Base-by-base conservation (phyloP, 2,888 invertebrate species). In the Plemyria rubiginata region DNA sequence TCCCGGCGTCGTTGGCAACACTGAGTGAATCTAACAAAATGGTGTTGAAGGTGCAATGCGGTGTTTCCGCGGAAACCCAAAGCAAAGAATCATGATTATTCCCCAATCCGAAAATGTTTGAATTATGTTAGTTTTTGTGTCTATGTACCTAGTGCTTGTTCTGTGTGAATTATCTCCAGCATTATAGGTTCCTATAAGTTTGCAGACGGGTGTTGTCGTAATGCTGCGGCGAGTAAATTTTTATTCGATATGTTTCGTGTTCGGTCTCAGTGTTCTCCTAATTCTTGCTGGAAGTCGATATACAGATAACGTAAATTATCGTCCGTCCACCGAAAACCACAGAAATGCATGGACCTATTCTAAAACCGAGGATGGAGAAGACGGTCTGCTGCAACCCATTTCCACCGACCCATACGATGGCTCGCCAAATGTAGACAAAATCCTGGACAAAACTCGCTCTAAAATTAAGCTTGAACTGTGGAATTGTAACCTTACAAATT, bases 331-430 rank as follows among this genome's bases (percentile, higher is more conserved):
- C 60, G 92, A 92, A 74, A 87, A 79, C 71, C 84, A 88, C 68
- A 86, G 90, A 70, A 90, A 87, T 71, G 79, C 88, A 61, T 87
- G 87, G 65, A 89, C 86, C 71, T 90, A 96, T 75, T 88, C 94
- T 55, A 96, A 96, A 82, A 92, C 96, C 66, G 96, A 96, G 72
- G 84, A 89, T 73, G 84, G 81, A 52, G 88, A 90, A 12, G 87
- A 87, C 32, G 78, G 70, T 62, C 74, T 81, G 38, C 62, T 77
- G 58, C 85, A 86, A 67, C 76, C 84, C 29, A 74, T 85, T 63
- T 85, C 90, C n/a, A 90, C 89, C n/a, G 85, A 84, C 60, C 75
- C 84, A 0, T 82, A 84, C 67, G 88, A 90, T 70, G 88, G 86
- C 52, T 85, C 86, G 32, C 84, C 87, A 54, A 80, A 88, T 65